phyloP scores from a whole-genome alignment of 2,888 invertebrate species.

The Eristalis arbustorum region DNA sequence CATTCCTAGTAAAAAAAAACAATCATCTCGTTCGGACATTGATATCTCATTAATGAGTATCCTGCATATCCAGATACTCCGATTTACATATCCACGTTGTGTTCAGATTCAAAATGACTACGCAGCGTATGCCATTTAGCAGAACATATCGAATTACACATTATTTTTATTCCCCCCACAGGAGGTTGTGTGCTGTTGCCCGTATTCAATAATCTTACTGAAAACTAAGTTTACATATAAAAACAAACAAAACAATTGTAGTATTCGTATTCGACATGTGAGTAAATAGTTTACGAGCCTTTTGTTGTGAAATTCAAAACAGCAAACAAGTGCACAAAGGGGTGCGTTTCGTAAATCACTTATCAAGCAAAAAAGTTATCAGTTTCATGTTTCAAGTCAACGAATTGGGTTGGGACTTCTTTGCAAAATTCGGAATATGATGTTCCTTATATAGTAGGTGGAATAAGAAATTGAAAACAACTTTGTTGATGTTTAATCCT shows the following conservation, averaged over 20 bases:
- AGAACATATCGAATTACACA: not conserved
- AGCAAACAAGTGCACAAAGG: slow-evolving; percentile 5
- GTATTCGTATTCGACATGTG: slow-evolving; percentile 8
- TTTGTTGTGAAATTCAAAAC: slow-evolving; percentile 42
- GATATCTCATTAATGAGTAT: not conserved
- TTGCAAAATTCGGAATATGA: not conserved
- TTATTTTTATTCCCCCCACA: not conserved
- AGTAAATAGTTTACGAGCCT: slow-evolving; percentile 31
- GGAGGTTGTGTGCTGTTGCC: not conserved
- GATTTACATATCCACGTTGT: not conserved
- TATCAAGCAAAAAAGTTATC: slow-evolving; percentile 20
- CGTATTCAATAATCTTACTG: not conserved
- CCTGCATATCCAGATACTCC: not conserved
- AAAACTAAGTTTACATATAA: slow-evolving; percentile 8
- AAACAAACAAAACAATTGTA: slow-evolving; percentile 16
- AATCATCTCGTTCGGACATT: not conserved
- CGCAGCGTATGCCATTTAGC: not conserved
- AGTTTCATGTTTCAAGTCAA: slow-evolving; percentile 33
- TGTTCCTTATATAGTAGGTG: not conserved
- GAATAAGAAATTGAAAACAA: not conserved
- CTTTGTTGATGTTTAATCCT: not conserved
- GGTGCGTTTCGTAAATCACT: slow-evolving; percentile 37
- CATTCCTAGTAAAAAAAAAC: not conserved
- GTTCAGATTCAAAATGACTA: not conserved
- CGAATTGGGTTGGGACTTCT: not conserved